Evolutionary conservation across 2,888 invertebrate species (phyloP).

Genomic region (Pherbina coryleti): DNA sequence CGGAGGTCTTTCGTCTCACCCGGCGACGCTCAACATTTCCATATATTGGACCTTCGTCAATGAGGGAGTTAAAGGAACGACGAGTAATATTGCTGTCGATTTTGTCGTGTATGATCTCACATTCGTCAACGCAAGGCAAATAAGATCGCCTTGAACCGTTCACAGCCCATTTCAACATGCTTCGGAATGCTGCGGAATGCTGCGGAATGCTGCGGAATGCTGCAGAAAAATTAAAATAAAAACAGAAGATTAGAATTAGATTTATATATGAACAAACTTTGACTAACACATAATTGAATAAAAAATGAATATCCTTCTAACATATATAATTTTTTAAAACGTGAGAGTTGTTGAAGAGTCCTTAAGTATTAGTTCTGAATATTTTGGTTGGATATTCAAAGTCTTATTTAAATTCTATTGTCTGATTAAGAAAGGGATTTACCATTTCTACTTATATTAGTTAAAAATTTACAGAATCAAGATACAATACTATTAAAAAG

Average conservation of each 20-base stretch:
- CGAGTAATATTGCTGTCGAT: slow-evolving; percentile 7
- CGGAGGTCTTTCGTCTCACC: slow-evolving; percentile 55
- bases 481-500: too few species aligned
- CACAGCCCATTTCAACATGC: slow-evolving; percentile 68
- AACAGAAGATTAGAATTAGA: not conserved
- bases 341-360: too few species aligned
- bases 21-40: slow-evolving; percentile 40
- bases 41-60: not conserved
- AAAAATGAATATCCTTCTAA: not conserved
- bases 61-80: slow-evolving; percentile 40
- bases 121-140: slow-evolving; percentile 48
- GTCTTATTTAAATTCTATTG: too few species aligned
- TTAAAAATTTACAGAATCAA: too few species aligned
- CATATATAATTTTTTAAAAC: too few species aligned
- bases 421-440: too few species aligned
- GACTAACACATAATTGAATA: not conserved
- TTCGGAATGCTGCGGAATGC: slow-evolving; percentile 41
- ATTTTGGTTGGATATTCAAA: too few species aligned
- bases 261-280: not conserved
- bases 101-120: not conserved
- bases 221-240: slow-evolving; percentile 14
- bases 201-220: slow-evolving; percentile 48
- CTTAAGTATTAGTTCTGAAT: too few species aligned
- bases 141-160: slow-evolving; percentile 64
- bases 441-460: too few species aligned